Conservation (phyloP, 2,888 invertebrate genomes). For the Caradrina kadenii region DNA sequence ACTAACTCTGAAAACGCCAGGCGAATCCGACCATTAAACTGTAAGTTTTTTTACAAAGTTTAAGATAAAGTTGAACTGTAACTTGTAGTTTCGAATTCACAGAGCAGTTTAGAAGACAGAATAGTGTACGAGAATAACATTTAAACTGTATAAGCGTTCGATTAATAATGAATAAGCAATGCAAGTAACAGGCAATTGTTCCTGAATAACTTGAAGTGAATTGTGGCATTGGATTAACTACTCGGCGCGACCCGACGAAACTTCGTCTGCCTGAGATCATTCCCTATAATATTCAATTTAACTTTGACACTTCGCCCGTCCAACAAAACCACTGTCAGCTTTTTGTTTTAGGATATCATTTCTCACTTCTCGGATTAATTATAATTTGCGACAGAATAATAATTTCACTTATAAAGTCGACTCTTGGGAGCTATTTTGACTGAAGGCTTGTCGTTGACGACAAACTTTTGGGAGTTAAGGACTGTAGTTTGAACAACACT, state of each 20-base stretch:
- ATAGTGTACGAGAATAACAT: constrained; percentile 35
- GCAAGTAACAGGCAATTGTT: constrained; percentile 83
- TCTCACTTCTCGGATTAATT: constrained; percentile 71
- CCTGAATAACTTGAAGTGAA: constrained; percentile 84
- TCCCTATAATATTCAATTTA: constrained; percentile 90
- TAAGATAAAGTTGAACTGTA: constrained; percentile 18
- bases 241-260: constrained; percentile 83
- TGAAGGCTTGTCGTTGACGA: constrained; percentile 39
- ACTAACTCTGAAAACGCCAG: constrained; percentile 2
- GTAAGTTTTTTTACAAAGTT: constrained; percentile 30
- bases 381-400: constrained; percentile 68
- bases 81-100: constrained; percentile 27
- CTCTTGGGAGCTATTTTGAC: constrained; percentile 55
- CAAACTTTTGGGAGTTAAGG: constrained; percentile 41
- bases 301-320: constrained; percentile 89
- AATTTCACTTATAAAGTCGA: constrained; percentile 66
- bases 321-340: constrained; percentile 84
- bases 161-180: constrained; percentile 82
- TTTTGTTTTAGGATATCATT: constrained; percentile 81
- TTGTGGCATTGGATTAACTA: constrained; percentile 89
- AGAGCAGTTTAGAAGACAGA: constrained; percentile 21
- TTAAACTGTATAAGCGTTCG: constrained; percentile 64
- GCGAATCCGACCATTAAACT: constrained; percentile 7
- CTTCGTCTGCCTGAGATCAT: constrained; percentile 84
- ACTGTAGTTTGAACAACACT: constrained; percentile 28